These are phyloP conservation scores for Lepus europaeus DNA, from an alignment of 2,113 vertebrate genomes.

Conservation along the genomic window DNA sequence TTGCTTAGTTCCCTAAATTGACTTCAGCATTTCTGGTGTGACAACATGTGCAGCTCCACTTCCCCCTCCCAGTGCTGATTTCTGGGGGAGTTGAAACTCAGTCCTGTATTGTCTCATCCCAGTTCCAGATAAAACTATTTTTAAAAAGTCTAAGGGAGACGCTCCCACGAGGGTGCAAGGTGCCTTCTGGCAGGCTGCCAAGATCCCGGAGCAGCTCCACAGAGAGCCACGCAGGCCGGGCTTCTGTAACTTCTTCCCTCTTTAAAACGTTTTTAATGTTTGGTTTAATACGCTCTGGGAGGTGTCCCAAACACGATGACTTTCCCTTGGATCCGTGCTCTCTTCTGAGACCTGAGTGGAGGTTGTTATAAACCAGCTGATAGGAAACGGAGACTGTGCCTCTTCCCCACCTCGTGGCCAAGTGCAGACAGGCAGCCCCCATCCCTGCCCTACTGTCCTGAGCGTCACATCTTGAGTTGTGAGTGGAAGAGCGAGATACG, in stretches of 20 bases:
- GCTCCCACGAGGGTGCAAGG: neutral
- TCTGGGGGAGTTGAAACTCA: conserved; percentile 41
- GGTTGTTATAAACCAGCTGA: conserved; percentile 69
- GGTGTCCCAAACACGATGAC: conserved; percentile 25
- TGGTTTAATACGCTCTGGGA: conserved; percentile 62
- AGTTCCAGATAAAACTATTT: conserved; percentile 36
- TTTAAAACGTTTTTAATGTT: conserved; percentile 43
- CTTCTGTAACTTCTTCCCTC: conserved; percentile 37
- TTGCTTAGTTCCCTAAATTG: conserved; percentile 71
- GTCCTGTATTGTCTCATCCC: neutral
- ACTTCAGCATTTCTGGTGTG: conserved; percentile 65
- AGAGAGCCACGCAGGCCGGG: neutral
- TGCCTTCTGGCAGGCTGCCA: neutral
- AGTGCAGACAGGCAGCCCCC: accelerated
- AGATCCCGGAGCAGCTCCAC: neutral
- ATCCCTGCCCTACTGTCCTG: neutral
- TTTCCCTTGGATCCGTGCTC: neutral
- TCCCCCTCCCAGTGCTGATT: neutral
- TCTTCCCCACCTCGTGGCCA: neutral
- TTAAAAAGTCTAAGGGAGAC: conserved; percentile 33
- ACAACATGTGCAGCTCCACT: conserved; percentile 34
- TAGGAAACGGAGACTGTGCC: neutral
- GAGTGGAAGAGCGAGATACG: neutral
- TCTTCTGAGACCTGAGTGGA: conserved; percentile 56
- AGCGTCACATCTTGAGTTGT: neutral